Conservation (phyloP, 1,140 invertebrate species). For the Heliconius hermathena region DNA sequence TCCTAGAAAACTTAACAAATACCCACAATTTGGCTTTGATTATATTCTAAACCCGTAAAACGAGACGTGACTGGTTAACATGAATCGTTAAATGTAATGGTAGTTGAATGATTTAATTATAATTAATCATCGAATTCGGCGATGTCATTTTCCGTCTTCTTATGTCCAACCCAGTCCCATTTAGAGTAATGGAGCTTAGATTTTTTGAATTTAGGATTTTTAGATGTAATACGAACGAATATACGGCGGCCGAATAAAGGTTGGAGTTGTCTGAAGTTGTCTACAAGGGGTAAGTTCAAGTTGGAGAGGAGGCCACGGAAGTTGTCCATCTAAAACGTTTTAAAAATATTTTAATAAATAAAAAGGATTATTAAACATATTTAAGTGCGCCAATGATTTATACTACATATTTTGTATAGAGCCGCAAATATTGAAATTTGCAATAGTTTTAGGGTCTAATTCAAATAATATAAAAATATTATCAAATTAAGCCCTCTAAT, state of each 20-base stretch:
- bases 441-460: no score
- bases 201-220: constrained; percentile 82
- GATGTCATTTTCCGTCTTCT: constrained; percentile 74
- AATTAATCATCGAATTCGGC: constrained; percentile 73
- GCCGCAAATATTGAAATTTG: no score
- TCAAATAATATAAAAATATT: no score
- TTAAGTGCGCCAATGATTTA: no score
- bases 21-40: constrained; percentile 57
- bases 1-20: constrained; percentile 47
- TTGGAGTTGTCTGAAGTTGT: constrained; percentile 84
- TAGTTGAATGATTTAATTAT: constrained; percentile 1
- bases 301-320: constrained; percentile 84
- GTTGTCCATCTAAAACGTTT: constrained; percentile 82
- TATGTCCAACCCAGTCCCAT: constrained; percentile 83
- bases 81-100: constrained; percentile 25
- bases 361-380: no score
- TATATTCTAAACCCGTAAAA: constrained; percentile 59
- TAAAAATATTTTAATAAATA: no score
- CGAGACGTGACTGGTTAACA: constrained; percentile 43
- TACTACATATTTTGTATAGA: no score
- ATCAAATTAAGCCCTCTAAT: no score
- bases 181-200: constrained; percentile 83
- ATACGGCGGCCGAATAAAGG: constrained; percentile 85
- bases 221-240: constrained; percentile 83
- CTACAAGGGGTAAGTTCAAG: constrained; percentile 82